phyloP scores from a whole-genome alignment of 2,797 vertebrate species.

The Spondyliosoma cantharus region DNA sequence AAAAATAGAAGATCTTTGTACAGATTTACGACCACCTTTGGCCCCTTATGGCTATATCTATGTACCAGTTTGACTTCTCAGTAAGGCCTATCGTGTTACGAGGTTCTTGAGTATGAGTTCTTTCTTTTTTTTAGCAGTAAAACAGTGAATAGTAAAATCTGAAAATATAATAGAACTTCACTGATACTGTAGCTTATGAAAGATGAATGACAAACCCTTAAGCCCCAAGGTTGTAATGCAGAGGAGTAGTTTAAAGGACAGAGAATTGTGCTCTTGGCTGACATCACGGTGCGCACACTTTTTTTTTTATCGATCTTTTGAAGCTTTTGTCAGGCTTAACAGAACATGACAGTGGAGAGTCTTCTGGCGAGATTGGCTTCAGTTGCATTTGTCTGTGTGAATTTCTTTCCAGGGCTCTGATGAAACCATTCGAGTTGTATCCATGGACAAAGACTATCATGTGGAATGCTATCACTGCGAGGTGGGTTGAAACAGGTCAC shows the following conservation, averaged over 20 bases:
- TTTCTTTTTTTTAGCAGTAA: background rate
- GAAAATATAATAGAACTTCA: background rate
- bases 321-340: constrained; percentile 41
- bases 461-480: constrained; percentile 97
- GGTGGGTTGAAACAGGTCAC: constrained; percentile 80
- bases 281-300: background rate
- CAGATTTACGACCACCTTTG: background rate
- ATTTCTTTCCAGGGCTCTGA: constrained; percentile 89
- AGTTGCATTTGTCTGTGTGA: constrained; percentile 37
- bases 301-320: constrained; percentile 29
- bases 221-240: constrained; percentile 14
- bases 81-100: background rate
- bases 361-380: constrained; percentile 19
- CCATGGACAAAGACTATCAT: constrained; percentile 98
- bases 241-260: constrained; percentile 9
- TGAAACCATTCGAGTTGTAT: constrained; percentile 96
- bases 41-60: background rate
- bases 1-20: background rate
- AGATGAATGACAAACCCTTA: background rate
- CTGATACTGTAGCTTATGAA: background rate
- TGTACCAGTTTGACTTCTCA: background rate
- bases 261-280: constrained; percentile 7
- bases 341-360: background rate
- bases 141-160: background rate
- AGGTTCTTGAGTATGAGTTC: background rate